Evolutionary conservation across 2,797 vertebrate species (phyloP).

Genomic region (Anas acuta): DNA sequence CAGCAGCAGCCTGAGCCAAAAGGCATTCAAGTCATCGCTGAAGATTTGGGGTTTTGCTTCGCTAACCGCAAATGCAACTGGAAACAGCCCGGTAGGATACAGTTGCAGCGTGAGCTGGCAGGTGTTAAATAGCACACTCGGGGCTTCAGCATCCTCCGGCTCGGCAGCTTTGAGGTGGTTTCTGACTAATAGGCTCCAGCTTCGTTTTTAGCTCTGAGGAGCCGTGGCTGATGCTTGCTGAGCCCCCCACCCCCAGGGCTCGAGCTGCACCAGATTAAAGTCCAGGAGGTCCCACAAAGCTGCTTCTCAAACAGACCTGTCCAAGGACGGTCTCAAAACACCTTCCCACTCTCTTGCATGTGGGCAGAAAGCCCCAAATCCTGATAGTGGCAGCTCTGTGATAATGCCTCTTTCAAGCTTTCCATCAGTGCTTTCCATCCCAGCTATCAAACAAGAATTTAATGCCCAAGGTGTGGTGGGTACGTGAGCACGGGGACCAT

Average conservation of each 20-base stretch:
- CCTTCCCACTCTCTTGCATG: slow-evolving; percentile 24
- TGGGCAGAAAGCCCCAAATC: background rate
- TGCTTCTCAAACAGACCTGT: background rate
- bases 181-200: slow-evolving; percentile 53
- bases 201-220: slow-evolving; percentile 50
- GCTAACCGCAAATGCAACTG: slow-evolving; percentile 60
- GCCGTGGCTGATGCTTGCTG: background rate
- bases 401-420: slow-evolving; percentile 6
- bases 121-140: slow-evolving; percentile 56
- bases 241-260: background rate
- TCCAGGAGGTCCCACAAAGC: background rate
- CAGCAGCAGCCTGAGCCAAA: background rate
- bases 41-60: slow-evolving; percentile 38
- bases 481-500: background rate
- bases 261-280: background rate
- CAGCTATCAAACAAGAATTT: background rate
- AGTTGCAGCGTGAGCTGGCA: slow-evolving; percentile 46
- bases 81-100: slow-evolving; percentile 43
- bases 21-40: background rate
- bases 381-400: background rate
- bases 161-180: slow-evolving; percentile 61
- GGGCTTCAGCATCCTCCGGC: slow-evolving; percentile 5
- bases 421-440: background rate
- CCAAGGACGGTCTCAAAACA: background rate
- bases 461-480: background rate